Base-by-base conservation (phyloP, 2,888 invertebrate species). In the Leucoptera coffeella region DNA sequence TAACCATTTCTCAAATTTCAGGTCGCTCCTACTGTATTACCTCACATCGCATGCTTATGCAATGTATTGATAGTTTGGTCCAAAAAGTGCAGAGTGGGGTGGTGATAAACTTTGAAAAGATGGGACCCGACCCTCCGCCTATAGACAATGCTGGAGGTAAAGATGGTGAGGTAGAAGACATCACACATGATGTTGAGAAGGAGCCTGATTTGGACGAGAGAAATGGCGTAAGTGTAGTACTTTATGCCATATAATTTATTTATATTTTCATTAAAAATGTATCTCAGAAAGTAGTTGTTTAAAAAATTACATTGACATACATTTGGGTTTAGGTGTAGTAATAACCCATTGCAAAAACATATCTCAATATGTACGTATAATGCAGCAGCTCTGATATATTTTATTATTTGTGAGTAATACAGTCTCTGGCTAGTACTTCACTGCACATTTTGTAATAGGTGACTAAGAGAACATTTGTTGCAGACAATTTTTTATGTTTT, bases 81-180 rank as follows among this genome's bases (percentile, higher is more conserved):
- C 92, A 92, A 54, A 96, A 96, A 64, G 92, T 96, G 19, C 96
- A 96, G 52, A 90, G 91, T 37, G 97, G 97, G 1, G 96, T 97
- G 22, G 96, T 99, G 12, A 86, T 99, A 32, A 89, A 94, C 60
- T 96, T 99, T 52, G 96, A 97, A 58, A 96, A 95, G 56, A 84
- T 92, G 35, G 92, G 92, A 0, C 86, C 89, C 0, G 93, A 93
- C 52, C 87, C 87, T 1, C 80, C 82, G 3, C 79, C 81, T 1
- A 56, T 81, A 19, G 77, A 80, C 17, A 75, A 72, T 8, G 61
- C 55, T 3, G 71, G 49, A 26, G 57, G 47, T 28, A 49, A 45
- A 12, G 74, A 73, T 1, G 75, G 74, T 11, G 77, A 78, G 10
- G 47, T 50, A 6, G 65, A 71, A 22, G 71, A 62, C 3, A 37